Conservation (phyloP, 2,888 invertebrate genomes). For the Eustalomyia histrio region DNA sequence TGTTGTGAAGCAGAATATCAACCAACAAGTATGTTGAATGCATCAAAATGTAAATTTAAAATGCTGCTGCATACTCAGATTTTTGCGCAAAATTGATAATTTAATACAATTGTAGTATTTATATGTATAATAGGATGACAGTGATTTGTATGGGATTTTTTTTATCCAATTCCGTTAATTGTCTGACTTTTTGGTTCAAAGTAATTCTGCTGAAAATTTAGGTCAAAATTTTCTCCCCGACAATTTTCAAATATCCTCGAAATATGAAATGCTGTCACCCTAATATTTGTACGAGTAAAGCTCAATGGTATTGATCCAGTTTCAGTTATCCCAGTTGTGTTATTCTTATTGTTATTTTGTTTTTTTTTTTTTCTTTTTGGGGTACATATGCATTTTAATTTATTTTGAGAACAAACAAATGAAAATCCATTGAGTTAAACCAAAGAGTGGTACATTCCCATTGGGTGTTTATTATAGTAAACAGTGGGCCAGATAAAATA, state of each 20-base stretch:
- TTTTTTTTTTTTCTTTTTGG: neutral
- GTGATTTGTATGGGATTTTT: too few species aligned
- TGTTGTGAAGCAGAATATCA: neutral
- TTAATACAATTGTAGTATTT: conserved; percentile 16
- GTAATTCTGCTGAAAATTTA: too few species aligned
- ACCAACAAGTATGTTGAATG: conserved; percentile 23
- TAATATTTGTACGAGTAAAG: neutral
- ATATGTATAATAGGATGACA: too few species aligned
- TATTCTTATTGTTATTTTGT: neutral
- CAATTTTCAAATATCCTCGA: too few species aligned
- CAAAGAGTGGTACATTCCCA: conserved; percentile 17
- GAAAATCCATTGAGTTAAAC: conserved; percentile 48
- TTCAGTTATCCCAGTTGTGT: conserved; percentile 5
- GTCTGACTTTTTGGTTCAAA: too few species aligned
- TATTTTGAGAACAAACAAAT: conserved; percentile 55
- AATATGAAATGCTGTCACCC: too few species aligned
- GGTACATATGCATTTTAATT: conserved; percentile 44
- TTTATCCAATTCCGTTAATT: too few species aligned
- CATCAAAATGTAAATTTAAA: conserved; percentile 41
- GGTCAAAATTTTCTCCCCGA: too few species aligned
- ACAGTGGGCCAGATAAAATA: too few species aligned
- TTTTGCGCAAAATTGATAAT: neutral
- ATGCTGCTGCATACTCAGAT: neutral
- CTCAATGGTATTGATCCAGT: conserved; percentile 13
- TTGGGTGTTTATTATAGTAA: conserved; percentile 14